Evolutionary conservation across 92 coral and sea anemone species (phyloP), one percentile per base, ranked within the genome.

Genomic region (Chrysogorgia sp.): DNA sequence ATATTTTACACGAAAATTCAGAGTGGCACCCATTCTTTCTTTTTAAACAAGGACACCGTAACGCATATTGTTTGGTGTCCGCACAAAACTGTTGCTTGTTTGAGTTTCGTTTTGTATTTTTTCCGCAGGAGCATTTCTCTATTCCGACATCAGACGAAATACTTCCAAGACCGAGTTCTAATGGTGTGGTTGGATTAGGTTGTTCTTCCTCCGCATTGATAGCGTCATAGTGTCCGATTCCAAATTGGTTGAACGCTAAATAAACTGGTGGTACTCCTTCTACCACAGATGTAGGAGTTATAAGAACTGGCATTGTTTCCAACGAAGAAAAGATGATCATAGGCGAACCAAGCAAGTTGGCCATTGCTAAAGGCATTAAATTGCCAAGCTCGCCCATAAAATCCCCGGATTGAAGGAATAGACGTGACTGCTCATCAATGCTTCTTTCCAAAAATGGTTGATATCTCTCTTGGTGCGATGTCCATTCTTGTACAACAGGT

Each of bases 281-380:
- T 15, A 59, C 29, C 47, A 52, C 49, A 41, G 74, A 81, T 50
- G 78, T 68, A 49, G 88, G 93, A 10, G 66, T 89, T 68, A 89
- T 58, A 26, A 90, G 13, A 3, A 86, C 82, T 45, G 85, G 81
- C 53, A 90, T 4, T 55, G 64, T 83, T 69, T 86, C 86, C 88
- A 86, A 56, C 70, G 58, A 84, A 13, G 89, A 21, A 23, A 90
- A 55, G 0, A 84, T 40, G 25, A 87, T 80, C 19, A 90, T 32
- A 50, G 91, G 91, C 45, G 85, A 60, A 13, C 81, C 80, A 2
- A 90, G 62, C 24, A 81, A 68, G 76, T 87, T 90, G 31, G 89
- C 89, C 82, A 90, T 80, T 12, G 90, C 93, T 17, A 89, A 83
- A 29, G 86, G 86, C 86, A 86, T 86, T 12, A 79, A 66, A 69